Evolutionary conservation across 2,888 invertebrate species (phyloP).

Genomic region (Lamellibrachia columna): DNA sequence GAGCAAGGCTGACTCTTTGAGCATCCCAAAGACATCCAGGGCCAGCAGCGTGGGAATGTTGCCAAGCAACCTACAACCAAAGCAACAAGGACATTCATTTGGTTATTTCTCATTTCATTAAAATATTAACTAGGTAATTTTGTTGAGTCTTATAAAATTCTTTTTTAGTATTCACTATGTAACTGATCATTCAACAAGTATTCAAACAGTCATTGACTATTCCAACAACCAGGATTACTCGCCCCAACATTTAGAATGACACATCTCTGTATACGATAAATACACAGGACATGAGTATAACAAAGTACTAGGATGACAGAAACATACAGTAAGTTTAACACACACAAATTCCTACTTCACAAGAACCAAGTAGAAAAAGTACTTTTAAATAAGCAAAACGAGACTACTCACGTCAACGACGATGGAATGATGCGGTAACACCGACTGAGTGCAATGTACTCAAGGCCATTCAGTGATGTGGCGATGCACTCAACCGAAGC

Average conservation of each 20-base stretch:
- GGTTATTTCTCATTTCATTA: neutral
- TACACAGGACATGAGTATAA: neutral
- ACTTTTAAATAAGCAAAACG: neutral
- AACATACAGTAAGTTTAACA: neutral
- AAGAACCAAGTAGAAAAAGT: no score
- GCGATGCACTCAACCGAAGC: constrained; percentile 72
- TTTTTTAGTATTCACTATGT: neutral
- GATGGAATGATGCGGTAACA: constrained; percentile 81
- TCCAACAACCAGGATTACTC: neutral
- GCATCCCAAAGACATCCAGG: constrained; percentile 84
- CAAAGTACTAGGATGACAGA: neutral
- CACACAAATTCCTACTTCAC: no score
- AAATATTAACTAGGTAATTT: neutral
- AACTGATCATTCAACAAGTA: neutral
- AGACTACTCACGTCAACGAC: constrained; percentile 75
- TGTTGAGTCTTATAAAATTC: no score
- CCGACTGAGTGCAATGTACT: constrained; percentile 72
- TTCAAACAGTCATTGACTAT: neutral
- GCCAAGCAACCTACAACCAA: constrained; percentile 66
- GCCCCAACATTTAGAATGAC: neutral
- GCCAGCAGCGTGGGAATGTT: constrained; percentile 71
- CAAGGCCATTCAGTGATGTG: constrained; percentile 68
- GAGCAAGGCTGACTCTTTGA: constrained; percentile 72
- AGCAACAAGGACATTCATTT: neutral
- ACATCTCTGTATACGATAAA: neutral